These are phyloP conservation scores for Otis tarda DNA, from an alignment of 2,113 vertebrate genomes.

Conservation along the genomic window DNA sequence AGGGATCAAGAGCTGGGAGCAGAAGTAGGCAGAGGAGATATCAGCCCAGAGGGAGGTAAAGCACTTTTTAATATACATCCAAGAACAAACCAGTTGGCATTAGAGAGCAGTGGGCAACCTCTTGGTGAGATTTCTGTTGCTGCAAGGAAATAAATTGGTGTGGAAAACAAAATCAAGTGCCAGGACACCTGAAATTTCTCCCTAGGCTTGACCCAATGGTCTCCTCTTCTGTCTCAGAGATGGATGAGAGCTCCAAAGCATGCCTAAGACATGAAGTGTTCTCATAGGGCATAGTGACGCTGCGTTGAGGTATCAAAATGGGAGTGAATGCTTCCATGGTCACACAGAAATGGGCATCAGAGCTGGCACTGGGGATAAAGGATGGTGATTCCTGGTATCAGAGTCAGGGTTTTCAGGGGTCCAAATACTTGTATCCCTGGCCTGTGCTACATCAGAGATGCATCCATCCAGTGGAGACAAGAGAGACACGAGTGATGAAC, in stretches of 20 bases:
- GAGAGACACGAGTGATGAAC: background rate
- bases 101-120: background rate
- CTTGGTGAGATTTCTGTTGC: background rate
- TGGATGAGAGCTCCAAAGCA: background rate
- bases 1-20: background rate
- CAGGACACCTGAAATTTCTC: background rate
- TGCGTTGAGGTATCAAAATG: background rate
- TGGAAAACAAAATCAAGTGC: background rate
- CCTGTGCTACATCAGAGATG: background rate
- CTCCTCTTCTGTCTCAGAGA: background rate
- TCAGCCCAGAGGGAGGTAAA: background rate
- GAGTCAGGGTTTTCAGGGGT: background rate
- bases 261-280: background rate
- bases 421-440: background rate
- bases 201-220: background rate
- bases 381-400: background rate
- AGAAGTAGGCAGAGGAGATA: background rate
- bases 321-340: background rate
- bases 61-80: background rate
- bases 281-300: background rate
- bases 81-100: background rate
- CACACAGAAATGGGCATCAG: background rate
- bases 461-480: background rate
- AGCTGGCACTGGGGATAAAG: background rate
- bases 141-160: background rate